Conservation (phyloP, 2,797 vertebrate genomes). For the Pangasius macronema region DNA sequence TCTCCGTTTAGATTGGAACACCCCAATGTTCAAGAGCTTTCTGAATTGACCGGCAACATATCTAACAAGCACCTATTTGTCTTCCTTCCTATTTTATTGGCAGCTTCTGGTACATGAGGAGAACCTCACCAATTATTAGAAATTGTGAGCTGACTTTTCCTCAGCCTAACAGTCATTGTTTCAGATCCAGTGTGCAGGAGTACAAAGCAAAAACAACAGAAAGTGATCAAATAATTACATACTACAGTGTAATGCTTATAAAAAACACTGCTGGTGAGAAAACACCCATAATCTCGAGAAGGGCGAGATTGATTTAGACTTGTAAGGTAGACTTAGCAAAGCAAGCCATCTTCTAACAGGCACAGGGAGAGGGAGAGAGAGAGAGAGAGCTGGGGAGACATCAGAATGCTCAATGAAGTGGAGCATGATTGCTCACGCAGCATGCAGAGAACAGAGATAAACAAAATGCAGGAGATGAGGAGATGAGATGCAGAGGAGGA, state of each 20-base stretch:
- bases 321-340: background rate
- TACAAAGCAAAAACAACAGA: background rate
- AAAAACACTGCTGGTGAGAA: background rate
- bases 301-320: background rate
- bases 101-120: background rate
- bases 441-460: background rate
- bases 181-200: background rate
- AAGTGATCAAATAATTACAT: background rate
- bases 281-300: background rate
- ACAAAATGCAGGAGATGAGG: background rate
- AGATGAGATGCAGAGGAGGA: background rate
- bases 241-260: background rate
- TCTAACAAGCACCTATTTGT: background rate
- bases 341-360: background rate
- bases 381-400: background rate
- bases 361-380: background rate
- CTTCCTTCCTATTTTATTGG: background rate
- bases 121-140: background rate
- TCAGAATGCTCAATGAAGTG: background rate
- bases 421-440: background rate
- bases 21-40: background rate
- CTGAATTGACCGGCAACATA: background rate
- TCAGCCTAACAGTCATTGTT: background rate
- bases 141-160: background rate
- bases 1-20: background rate